phyloP scores from a whole-genome alignment of 2,888 invertebrate genomes.

The Hypsopygia costalis region DNA sequence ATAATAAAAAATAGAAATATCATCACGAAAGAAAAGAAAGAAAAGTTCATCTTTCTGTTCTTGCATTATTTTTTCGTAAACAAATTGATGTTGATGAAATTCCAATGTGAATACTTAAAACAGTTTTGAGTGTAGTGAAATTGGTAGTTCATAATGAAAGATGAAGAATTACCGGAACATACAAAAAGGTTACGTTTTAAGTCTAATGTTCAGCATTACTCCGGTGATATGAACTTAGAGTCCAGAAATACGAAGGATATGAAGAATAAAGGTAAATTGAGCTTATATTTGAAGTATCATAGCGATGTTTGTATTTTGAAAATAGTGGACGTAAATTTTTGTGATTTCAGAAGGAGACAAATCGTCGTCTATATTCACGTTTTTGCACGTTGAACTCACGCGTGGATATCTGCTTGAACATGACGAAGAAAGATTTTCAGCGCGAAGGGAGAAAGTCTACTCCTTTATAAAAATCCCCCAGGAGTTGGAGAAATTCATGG shows the following conservation, averaged over 20 bases:
- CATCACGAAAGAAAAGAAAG: too few species aligned
- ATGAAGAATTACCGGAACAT: conserved; percentile 61
- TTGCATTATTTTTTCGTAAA: too few species aligned
- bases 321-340: too few species aligned
- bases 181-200: conserved; percentile 72
- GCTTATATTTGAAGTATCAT: too few species aligned
- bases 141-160: conserved; percentile 47
- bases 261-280: conserved; percentile 52
- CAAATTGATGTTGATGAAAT: too few species aligned
- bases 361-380: conserved; percentile 80
- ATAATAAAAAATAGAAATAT: too few species aligned
- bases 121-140: too few species aligned
- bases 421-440: conserved; percentile 96
- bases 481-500: conserved; percentile 95
- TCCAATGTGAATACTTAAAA: too few species aligned
- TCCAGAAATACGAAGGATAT: conserved; percentile 45
- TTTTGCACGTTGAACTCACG: conserved; percentile 92
- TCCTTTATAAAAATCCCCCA: conserved; percentile 97
- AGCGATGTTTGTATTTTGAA: too few species aligned
- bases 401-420: conserved; percentile 96
- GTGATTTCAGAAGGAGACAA: conserved; percentile 58
- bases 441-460: conserved; percentile 96
- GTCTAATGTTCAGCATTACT: conserved; percentile 53
- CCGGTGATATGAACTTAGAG: conserved; percentile 51
- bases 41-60: too few species aligned